These are phyloP conservation scores for Forbesichthys papilliferus DNA, from an alignment of 2,113 vertebrate genomes.

Conservation along the genomic window DNA sequence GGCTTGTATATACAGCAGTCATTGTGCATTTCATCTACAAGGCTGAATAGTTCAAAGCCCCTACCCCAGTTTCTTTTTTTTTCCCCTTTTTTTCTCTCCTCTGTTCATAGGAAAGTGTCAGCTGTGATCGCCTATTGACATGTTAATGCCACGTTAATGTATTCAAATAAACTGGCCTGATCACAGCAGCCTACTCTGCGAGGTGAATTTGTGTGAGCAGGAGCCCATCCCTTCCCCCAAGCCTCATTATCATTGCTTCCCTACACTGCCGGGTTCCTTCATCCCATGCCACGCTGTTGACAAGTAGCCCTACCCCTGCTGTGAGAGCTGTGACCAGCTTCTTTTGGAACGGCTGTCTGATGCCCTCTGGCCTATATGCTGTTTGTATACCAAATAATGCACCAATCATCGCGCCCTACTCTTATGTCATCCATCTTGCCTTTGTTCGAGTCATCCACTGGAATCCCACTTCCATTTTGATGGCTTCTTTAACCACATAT, in stretches of 20 bases:
- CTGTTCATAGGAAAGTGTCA: constrained; percentile 54
- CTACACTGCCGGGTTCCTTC: background rate
- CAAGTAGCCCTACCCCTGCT: background rate
- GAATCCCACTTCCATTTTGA: constrained; percentile 40
- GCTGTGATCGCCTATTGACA: constrained; percentile 73
- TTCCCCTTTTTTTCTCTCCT: constrained; percentile 5
- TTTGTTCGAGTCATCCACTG: constrained; percentile 36
- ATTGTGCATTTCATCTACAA: constrained; percentile 41
- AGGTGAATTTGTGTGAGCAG: constrained; percentile 41
- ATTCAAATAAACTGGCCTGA: constrained; percentile 67
- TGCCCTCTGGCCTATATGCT: constrained; percentile 27
- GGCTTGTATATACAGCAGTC: constrained; percentile 9
- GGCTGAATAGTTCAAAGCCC: constrained; percentile 57
- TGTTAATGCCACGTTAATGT: constrained; percentile 75
- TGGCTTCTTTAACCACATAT: constrained; percentile 37
- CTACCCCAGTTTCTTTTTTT: constrained; percentile 16
- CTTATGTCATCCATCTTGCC: constrained; percentile 23
- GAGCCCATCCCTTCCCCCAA: constrained; percentile 66
- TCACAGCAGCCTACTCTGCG: constrained; percentile 43
- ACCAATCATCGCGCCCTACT: background rate
- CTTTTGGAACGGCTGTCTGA: constrained; percentile 8
- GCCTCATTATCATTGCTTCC: constrained; percentile 20
- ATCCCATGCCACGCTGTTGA: background rate
- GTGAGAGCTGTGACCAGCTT: constrained; percentile 9
- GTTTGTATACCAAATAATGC: constrained; percentile 34